Conservation (phyloP, 2,888 invertebrate species). For the Prosopocoilus inquinatus region DNA sequence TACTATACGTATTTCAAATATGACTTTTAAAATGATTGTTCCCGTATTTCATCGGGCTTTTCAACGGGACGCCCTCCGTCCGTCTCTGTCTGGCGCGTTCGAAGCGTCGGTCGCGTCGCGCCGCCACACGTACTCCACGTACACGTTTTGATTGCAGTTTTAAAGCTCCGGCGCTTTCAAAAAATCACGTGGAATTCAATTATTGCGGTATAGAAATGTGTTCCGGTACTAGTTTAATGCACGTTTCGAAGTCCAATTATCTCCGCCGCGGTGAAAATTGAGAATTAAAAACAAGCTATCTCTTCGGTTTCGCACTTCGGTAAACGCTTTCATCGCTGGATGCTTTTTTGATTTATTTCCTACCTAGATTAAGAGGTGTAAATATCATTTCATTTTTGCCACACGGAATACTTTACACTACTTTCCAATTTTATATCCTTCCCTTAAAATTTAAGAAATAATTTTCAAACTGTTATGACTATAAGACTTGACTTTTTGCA, state of each 20-base stretch:
- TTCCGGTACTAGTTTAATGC: not conserved
- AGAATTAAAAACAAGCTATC: not conserved
- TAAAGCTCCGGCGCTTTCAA: not conserved
- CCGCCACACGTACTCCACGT: too few relatives aligned
- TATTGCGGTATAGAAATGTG: not conserved
- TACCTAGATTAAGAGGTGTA: too few relatives aligned
- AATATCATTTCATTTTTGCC: too few relatives aligned
- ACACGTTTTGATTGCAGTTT: too few relatives aligned
- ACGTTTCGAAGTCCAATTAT: not conserved
- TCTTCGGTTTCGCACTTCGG: not conserved
- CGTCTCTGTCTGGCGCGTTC: not conserved
- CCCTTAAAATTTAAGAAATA: too few relatives aligned
- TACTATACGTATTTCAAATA: conserved; percentile 30
- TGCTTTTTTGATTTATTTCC: too few relatives aligned
- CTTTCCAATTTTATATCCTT: too few relatives aligned
- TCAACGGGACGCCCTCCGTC: not conserved
- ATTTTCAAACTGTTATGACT: too few relatives aligned
- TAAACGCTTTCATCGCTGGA: not conserved
- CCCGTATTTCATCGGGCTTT: not conserved
- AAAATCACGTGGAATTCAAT: not conserved
- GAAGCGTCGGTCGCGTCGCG: not conserved
- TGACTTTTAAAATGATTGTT: not conserved
- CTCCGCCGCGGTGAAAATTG: not conserved
- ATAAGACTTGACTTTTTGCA: too few relatives aligned
- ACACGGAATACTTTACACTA: too few relatives aligned